Conservation (phyloP, 2,888 invertebrate species). For the Neria commutata region DNA sequence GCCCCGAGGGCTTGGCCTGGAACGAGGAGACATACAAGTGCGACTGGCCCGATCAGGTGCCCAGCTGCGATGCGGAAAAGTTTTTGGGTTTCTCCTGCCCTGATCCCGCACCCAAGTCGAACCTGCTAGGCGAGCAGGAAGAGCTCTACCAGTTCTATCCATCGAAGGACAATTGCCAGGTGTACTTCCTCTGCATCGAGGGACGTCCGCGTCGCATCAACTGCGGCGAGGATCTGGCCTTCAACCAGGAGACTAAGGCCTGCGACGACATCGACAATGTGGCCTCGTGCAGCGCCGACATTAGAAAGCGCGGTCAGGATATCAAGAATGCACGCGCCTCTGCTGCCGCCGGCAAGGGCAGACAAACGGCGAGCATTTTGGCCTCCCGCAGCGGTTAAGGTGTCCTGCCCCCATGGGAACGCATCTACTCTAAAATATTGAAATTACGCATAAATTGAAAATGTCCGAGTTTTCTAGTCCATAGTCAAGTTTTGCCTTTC, state of each 20-base stretch:
- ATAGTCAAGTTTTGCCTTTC: background rate
- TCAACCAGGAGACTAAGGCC: constrained; percentile 72
- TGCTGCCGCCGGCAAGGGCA: constrained; percentile 27
- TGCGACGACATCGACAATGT: constrained; percentile 84
- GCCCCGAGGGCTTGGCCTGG: constrained; percentile 85
- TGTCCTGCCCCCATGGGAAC: background rate
- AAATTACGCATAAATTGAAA: too few species aligned
- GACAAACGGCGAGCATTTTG: background rate
- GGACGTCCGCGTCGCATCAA: constrained; percentile 75
- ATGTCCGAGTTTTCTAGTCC: constrained; percentile 2
- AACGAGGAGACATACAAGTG: constrained; percentile 76
- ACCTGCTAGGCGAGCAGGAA: constrained; percentile 60
- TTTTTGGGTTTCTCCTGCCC: constrained; percentile 81
- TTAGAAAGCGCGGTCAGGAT: constrained; percentile 44
- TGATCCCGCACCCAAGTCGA: constrained; percentile 52
- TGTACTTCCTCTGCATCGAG: constrained; percentile 79
- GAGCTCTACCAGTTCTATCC: constrained; percentile 63
- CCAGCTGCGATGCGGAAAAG: constrained; percentile 81
- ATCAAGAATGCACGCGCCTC: constrained; percentile 52
- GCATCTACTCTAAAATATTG: too few species aligned
- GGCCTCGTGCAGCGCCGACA: constrained; percentile 68
- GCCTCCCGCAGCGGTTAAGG: background rate
- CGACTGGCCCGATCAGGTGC: constrained; percentile 87
- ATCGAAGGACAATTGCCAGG: constrained; percentile 73
- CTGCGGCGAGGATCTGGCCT: constrained; percentile 79